Evolutionary conservation across 1,140 invertebrate genomes (phyloP), one percentile per base, ranked within the genome.

Genomic region (Drosophila serrata): DNA sequence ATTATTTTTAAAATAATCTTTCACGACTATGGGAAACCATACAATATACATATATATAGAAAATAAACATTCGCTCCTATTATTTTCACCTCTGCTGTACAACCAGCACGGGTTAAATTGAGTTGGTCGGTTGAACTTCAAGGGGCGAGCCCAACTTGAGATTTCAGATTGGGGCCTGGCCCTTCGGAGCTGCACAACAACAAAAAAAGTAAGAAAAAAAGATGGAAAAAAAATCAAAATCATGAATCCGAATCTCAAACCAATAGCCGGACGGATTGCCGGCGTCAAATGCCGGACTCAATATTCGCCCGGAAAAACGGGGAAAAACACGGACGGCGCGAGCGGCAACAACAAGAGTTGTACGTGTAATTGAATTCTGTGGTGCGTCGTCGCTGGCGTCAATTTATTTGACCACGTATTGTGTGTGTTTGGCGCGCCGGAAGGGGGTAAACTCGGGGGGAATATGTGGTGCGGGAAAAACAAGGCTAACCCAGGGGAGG

Each of bases 381-480:
- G 81, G 81, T 84, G 76, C 72, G 75, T 73, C 76, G 62, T 75
- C 73, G 62, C 76, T 80, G 73, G 77, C 81, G 81, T 85, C 80
- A 82, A 84, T 84, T 84, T 84, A 84, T 84, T 84, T 84, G 81
- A 85, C 81, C 81, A 84, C 81, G 81, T 84, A 84, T 80, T 84
- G 81, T 79, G 70, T 73, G 68, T 79, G 29, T 62, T 31, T 67
- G 45, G 58, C 40, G 43, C 55, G 42, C 42, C 46, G 39, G 33
- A 19, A 39, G 15, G 45, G 40, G n/a, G 45, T 3, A 24, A 24
- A 24, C 24, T 24, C 24, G 15, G 31, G n/a, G 39, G 45, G 35
- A 45, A 12, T 19, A 7, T 4, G 9, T 24, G 24, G 24, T 24
- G 24, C 24, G 24, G 24, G 24, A 24, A 24, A 24, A 24, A 24